Conservation (phyloP, 2,797 vertebrate genomes). For the Leptodactylus fallax region DNA sequence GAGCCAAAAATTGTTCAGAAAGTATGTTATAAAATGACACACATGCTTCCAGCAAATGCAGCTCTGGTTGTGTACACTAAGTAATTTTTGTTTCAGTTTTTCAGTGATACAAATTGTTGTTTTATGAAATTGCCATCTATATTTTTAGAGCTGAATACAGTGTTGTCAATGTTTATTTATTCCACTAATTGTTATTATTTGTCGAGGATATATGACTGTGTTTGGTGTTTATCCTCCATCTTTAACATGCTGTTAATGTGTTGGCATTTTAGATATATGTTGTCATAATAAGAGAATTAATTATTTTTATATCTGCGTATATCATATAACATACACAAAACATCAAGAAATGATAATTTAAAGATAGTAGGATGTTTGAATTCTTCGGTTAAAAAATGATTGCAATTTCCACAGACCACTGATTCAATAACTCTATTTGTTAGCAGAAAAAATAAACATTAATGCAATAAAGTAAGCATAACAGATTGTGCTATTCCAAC, state of each 20-base stretch:
- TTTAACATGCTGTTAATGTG: neutral
- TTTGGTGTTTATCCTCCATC: neutral
- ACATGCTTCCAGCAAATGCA: no score
- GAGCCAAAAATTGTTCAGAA: no score
- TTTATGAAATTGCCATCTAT: neutral
- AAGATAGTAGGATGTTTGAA: slow-evolving; percentile 32
- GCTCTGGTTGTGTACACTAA: no score
- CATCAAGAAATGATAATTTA: slow-evolving; percentile 16
- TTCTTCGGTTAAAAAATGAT: slow-evolving; percentile 76
- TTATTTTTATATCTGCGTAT: slow-evolving; percentile 29
- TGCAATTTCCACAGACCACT: slow-evolving; percentile 79
- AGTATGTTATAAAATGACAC: no score
- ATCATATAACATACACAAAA: slow-evolving; percentile 1
- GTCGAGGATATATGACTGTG: neutral
- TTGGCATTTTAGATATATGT: slow-evolving; percentile 9
- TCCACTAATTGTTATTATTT: neutral
- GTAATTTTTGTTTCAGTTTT: neutral
- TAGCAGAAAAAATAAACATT: slow-evolving; percentile 73
- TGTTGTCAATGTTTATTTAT: neutral
- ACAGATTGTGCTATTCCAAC: slow-evolving; percentile 70
- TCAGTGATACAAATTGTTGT: no score
- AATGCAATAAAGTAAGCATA: slow-evolving; percentile 75
- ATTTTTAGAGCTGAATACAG: neutral
- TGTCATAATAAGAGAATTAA: neutral
- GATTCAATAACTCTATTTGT: slow-evolving; percentile 75